phyloP scores from a whole-genome alignment of 1,140 invertebrate species.

The Dinothrombium tinctorium region DNA sequence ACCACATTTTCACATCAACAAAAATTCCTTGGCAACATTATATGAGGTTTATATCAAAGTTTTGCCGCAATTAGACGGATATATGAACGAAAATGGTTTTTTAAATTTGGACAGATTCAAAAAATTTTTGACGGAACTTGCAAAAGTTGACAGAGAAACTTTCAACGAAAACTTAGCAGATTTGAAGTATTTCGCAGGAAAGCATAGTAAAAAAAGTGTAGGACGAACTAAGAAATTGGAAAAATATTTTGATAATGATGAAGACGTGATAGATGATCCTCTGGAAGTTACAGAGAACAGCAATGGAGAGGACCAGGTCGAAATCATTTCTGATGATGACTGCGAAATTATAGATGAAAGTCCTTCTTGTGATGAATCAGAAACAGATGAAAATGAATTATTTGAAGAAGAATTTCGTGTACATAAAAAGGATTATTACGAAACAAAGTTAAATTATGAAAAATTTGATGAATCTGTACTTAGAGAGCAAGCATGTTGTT shows the following conservation, averaged over 20 bases:
- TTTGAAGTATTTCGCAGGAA: conserved; percentile 54
- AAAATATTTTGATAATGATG: background rate
- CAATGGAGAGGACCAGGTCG: conserved; percentile 13
- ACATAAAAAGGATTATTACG: conserved; percentile 75
- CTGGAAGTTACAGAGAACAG: conserved; percentile 17
- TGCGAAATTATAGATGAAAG: conserved; percentile 16
- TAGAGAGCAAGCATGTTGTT: conserved; percentile 53
- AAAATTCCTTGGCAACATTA: conserved; percentile 58
- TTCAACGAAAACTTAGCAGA: conserved; percentile 59
- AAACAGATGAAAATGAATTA: conserved; percentile 16
- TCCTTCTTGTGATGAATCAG: conserved; percentile 26
- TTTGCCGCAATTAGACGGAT: conserved; percentile 61
- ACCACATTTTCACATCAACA: conserved; percentile 73
- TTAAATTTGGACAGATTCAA: conserved; percentile 65
- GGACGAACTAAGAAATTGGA: background rate
- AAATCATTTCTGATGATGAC: conserved; percentile 12
- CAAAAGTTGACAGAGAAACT: conserved; percentile 50
- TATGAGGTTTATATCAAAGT: conserved; percentile 69
- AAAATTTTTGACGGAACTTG: conserved; percentile 50
- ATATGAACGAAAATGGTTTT: conserved; percentile 69
- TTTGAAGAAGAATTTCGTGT: conserved; percentile 40
- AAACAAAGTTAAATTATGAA: conserved; percentile 56
- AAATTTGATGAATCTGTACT: conserved; percentile 46
- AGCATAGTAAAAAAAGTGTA: conserved; percentile 30
- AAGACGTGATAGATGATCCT: conserved; percentile 21